Evolutionary conservation across 2,113 vertebrate genomes (phyloP).

Genomic region (Alectura lathami): DNA sequence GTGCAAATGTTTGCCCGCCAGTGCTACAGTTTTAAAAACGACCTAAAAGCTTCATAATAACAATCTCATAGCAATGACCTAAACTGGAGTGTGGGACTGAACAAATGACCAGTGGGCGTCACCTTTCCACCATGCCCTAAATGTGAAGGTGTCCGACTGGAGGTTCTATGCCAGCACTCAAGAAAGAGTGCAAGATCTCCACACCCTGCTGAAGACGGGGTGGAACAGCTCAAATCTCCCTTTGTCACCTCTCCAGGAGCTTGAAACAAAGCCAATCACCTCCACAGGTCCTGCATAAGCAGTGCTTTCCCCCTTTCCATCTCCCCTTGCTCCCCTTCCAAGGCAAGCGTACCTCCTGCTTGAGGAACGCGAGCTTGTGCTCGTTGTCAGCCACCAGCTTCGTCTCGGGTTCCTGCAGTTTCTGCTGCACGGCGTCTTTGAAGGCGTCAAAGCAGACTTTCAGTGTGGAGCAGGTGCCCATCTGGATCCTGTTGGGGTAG

Average conservation of each 20-base stretch:
- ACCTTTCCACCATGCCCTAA: background rate
- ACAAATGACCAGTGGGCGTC: background rate
- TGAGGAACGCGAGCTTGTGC: constrained; percentile 18
- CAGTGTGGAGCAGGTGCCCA: background rate
- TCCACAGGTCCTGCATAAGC: background rate
- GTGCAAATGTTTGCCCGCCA: background rate
- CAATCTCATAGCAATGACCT: rapidly evolving
- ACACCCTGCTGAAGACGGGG: background rate
- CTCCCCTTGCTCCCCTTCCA: background rate
- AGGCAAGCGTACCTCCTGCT: constrained; percentile 4
- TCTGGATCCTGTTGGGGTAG: background rate
- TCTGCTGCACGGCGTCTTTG: constrained; percentile 14
- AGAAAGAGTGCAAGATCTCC: background rate
- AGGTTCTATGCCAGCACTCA: background rate
- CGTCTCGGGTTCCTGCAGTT: background rate
- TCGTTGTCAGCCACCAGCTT: background rate
- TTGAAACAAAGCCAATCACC: background rate
- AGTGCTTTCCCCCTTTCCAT: background rate
- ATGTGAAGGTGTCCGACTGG: background rate
- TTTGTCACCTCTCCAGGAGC: background rate
- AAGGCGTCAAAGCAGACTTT: constrained; percentile 28
- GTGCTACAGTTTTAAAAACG: rapidly evolving
- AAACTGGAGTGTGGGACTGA: background rate
- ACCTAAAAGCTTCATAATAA: too few species aligned
- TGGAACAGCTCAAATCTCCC: background rate